A percentile compares a stretch with the other conserved stretches of the same genome.
Evolutionary conservation across 1,140 invertebrate species (phyloP).

Genomic region (Harpegnathos saltator): DNA sequence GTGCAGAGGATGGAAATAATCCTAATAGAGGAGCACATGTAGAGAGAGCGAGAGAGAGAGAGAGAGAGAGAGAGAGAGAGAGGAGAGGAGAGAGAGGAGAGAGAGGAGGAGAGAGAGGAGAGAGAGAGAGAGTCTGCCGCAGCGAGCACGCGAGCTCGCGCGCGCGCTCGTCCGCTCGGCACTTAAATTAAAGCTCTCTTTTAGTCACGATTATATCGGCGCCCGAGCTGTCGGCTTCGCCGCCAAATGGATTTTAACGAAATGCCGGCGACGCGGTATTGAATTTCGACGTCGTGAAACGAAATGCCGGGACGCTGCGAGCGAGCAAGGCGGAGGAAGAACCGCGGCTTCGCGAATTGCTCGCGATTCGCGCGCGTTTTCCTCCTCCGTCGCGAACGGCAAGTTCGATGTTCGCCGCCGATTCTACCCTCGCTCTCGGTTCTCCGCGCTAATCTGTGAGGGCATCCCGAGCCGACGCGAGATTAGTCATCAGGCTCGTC

Average conservation of each 20-base stretch:
- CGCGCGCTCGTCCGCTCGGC: not conserved
- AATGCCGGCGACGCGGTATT: constrained; percentile 30
- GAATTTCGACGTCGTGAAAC: constrained; percentile 19
- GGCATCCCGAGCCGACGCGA: too few relatives aligned
- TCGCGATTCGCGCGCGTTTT: not conserved
- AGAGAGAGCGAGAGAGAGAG: too few relatives aligned
- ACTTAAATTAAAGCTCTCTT: constrained; percentile 56
- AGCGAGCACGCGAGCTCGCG: too few relatives aligned
- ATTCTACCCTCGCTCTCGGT: too few relatives aligned
- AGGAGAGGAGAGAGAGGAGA: too few relatives aligned
- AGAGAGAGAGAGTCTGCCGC: not conserved
- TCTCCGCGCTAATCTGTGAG: too few relatives aligned
- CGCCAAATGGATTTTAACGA: constrained; percentile 54
- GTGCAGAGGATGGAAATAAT: constrained; percentile 31
- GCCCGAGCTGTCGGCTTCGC: constrained; percentile 30
- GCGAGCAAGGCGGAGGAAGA: not conserved
- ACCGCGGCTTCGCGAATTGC: constrained; percentile 7
- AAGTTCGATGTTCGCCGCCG: too few relatives aligned
- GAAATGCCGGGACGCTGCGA: not conserved
- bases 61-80: too few relatives aligned
- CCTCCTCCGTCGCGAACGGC: not conserved
- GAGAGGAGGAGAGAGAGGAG: too few relatives aligned
- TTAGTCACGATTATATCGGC: constrained; percentile 48
- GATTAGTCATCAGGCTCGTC: not conserved
- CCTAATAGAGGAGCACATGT: constrained; percentile 51